A percentile compares a stretch with the other conserved stretches of the same genome.
Evolutionary conservation across 2,888 invertebrate species (phyloP).

Genomic region (Spatulosminthurus flaviceps): DNA sequence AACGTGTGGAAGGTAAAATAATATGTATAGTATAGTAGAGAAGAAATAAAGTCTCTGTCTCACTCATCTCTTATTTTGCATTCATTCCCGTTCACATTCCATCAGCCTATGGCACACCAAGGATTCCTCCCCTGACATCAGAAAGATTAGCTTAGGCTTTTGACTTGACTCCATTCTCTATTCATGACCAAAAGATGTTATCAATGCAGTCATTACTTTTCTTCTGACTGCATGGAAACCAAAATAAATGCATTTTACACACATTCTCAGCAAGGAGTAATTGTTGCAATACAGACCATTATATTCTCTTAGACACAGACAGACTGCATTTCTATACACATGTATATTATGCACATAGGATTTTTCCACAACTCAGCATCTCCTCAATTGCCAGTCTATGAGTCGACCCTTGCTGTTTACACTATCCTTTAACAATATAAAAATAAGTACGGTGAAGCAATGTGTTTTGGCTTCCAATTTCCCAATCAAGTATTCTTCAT

Average conservation of each 20-base stretch:
- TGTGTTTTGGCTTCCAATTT: background rate
- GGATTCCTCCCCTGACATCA: background rate
- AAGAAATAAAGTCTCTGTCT: background rate
- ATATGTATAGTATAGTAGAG: too few relatives aligned
- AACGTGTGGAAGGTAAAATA: too few relatives aligned
- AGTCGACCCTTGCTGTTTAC: background rate
- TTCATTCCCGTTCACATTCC: constrained; percentile 18
- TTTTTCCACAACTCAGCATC: background rate
- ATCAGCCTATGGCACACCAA: background rate
- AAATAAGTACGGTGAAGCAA: background rate
- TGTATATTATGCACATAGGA: too few relatives aligned
- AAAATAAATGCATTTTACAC: constrained; percentile 18
- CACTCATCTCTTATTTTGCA: constrained; percentile 20
- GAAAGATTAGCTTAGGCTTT: constrained; percentile 7
- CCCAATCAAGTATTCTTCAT: constrained; percentile 1
- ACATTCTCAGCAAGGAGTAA: background rate
- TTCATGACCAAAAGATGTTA: constrained; percentile 12
- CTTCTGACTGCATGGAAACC: background rate
- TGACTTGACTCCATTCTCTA: constrained; percentile 18
- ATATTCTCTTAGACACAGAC: too few relatives aligned
- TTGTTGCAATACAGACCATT: background rate
- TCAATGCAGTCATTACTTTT: background rate
- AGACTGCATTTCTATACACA: too few relatives aligned
- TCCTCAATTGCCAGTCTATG: background rate
- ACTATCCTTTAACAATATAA: background rate